These are phyloP conservation scores for Myodes glareolus DNA, from an alignment of 2,113 vertebrate genomes.

Conservation along the genomic window DNA sequence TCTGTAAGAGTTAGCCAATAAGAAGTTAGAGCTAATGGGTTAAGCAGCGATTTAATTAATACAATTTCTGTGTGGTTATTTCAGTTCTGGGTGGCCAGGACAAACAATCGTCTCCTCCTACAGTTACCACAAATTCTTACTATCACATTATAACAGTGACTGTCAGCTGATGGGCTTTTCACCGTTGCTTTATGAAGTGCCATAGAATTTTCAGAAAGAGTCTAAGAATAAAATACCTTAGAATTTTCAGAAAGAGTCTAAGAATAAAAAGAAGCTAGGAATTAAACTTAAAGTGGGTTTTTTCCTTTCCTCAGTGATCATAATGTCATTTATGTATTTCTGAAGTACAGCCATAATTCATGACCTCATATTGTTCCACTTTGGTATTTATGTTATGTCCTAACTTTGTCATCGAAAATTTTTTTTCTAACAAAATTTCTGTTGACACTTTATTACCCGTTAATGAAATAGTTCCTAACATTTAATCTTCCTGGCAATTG, in stretches of 20 bases:
- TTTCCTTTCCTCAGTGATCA: background rate
- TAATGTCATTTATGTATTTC: constrained; percentile 1
- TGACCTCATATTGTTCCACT: background rate
- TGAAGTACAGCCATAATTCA: background rate
- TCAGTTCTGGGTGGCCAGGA: too few species aligned
- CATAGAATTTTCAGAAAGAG: background rate
- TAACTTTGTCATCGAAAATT: constrained; percentile 2
- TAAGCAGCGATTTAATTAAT: too few species aligned
- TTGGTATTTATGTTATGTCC: background rate
- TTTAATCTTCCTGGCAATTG: background rate
- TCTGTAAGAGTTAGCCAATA: too few species aligned
- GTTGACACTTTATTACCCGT: background rate
- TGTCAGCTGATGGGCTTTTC: background rate
- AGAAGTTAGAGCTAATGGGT: too few species aligned
- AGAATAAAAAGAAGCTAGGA: background rate
- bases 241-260: background rate
- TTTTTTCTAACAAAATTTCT: background rate
- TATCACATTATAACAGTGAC: background rate
- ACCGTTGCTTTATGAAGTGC: background rate
- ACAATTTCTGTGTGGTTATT: too few species aligned
- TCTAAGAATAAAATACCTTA: background rate
- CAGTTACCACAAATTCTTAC: background rate
- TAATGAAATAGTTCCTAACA: background rate
- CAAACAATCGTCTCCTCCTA: too few species aligned
- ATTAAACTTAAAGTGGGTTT: background rate